A percentile compares a stretch with the other conserved stretches of the same genome.
phyloP scores from a whole-genome alignment of 2,888 invertebrate species.

The Chrysolina oricalcia region DNA sequence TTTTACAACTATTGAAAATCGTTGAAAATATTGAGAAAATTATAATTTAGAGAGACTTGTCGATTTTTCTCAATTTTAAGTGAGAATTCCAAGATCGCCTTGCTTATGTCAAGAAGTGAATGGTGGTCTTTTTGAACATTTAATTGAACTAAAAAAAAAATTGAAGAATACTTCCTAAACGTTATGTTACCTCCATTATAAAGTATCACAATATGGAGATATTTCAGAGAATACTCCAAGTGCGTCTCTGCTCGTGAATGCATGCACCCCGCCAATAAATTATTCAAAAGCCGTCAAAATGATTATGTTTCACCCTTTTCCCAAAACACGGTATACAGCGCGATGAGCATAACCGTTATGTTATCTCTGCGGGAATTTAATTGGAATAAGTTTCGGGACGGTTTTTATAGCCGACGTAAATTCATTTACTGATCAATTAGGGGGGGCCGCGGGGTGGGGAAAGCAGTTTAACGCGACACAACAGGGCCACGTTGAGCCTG shows the following conservation, averaged over 20 bases:
- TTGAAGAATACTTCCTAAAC: too few relatives aligned
- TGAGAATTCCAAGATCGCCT: too few relatives aligned
- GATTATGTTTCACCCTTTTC: conserved; percentile 34
- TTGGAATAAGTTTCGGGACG: conserved; percentile 31
- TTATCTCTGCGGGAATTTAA: conserved; percentile 37
- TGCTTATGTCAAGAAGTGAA: too few relatives aligned
- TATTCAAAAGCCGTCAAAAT: conserved; percentile 38
- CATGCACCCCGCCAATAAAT: conserved; percentile 24
- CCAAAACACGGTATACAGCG: conserved; percentile 14
- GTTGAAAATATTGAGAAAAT: too few relatives aligned
- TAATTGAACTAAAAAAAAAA: too few relatives aligned
- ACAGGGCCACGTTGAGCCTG: not conserved
- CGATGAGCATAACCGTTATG: conserved; percentile 35
- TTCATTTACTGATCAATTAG: conserved; percentile 36
- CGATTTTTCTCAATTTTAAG: too few relatives aligned
- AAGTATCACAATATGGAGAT: too few relatives aligned
- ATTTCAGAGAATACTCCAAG: not conserved
- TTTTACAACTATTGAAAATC: too few relatives aligned
- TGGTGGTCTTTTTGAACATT: too few relatives aligned
- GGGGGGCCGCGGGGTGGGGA: not conserved
- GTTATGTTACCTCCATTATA: too few relatives aligned
- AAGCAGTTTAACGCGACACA: not conserved
- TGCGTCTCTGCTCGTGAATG: conserved; percentile 1
- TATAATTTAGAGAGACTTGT: too few relatives aligned
- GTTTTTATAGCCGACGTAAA: conserved; percentile 29